Evolutionary conservation across 2,888 invertebrate genomes (phyloP), one percentile per base, ranked within the genome.

Genomic region (Asteroscopus sphinx): DNA sequence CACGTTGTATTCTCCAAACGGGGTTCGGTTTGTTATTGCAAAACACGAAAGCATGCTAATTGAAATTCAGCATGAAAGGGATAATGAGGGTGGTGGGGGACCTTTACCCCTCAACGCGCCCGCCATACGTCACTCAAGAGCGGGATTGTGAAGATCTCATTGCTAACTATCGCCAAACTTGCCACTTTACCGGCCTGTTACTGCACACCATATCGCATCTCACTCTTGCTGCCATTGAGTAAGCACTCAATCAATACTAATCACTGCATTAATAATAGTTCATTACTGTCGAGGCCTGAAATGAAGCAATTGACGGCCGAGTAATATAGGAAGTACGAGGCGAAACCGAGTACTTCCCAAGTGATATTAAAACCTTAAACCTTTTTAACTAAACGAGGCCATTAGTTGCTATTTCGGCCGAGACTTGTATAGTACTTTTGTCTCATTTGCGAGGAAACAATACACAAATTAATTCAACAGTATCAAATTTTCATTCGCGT

Each of bases 1-100:
- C 64, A 74, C 68, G 73, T 79, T 84, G 81, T 84, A 80, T 82
- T 76, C 81, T 72, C 77, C 78, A 78, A 85, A 83, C 81, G 80
- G 82, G 80, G 69, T 66, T 77, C 77, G 79, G 85, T 85, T 85
- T 91, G 92, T 88, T 90, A 91, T 92, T 89, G 89, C 91, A 86
- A 87, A 92, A 90, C 89, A 92, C 80, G 88, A 90, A 88, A 90
- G 88, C 92, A 88, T 88, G 86, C 91, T 92, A 90, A 91, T 94
- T 94, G 86, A 94, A 93, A 94, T 94, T 92, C 94, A 94, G 88
- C 90, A 94, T 89, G 89, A 85, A 93, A 93, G 93, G 94, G 94
- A 94, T 94, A 94, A 94, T 93, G 85, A 93, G 90, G 89, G 87
- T 79, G 86, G 82, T 28, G 56, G 60, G 64, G 58, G 51, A 46